Evolutionary conservation across 30 jellyfish, hydroid and myxozoan species (phyloP), one percentile per base, ranked within the genome.

Genomic region (Pelagia noctiluca): DNA sequence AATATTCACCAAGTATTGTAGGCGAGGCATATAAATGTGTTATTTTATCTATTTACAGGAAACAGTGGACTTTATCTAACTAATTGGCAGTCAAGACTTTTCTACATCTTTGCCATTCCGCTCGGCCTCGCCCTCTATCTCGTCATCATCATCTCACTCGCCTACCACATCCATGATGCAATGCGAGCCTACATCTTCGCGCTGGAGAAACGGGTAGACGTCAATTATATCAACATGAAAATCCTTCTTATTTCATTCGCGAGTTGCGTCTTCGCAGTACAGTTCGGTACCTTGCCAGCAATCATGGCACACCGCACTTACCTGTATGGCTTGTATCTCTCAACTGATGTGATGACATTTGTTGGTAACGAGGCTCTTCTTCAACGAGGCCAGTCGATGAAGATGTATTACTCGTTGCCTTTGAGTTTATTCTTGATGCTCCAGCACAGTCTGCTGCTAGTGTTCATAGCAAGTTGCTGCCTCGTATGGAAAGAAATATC

Each of bases 121-220:
- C 33, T 82, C 31, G 92, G 92, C 5, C 70, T 82, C 36, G 80
- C 92, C 13, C 68, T 82, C 2, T 82, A 82, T 57, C 79, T 82
- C n/a, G 29, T 50, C 25, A 54, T 82, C 38, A 36, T 82, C 23
- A 66, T 82, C 10, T 50, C 86, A 21, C 24, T 70, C 12, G 92
- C 92, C 26, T 69, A 82, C 35, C 84, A 37, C 46, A 29, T 82
- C 63, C 86, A 86, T 23, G 86, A 82, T 70, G 68, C 82, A 7
- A 33, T 82, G 62, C 48, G 21, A 2, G 22, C 37, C 1, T 82
- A 74, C 78, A 66, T 82, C 35, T 26, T 63, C 33, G 19, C 28
- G 28, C 35, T 82, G 38, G 92, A 82, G 63, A 53, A 71, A 31
- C 60, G 8, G 30, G 32, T 50, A 21, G 34, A 19, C 36, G 0